Evolutionary conservation across 64 coral and sea anemone genomes (phyloP).

Genomic region (Porites australiensis): DNA sequence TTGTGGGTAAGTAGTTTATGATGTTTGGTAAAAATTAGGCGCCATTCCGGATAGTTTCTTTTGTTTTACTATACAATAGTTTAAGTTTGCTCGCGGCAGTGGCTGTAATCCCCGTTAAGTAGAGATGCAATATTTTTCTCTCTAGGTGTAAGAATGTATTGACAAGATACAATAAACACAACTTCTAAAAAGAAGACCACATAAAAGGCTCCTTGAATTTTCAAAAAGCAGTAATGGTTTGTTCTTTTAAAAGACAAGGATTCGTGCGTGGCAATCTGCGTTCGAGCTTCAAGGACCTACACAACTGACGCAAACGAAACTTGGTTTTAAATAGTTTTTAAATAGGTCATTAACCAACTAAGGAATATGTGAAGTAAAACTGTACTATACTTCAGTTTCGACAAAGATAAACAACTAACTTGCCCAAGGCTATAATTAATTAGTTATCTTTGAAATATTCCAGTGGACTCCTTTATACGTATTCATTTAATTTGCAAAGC

Average conservation of each 20-base stretch:
- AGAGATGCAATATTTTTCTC: constrained; percentile 41
- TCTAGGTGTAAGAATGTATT: constrained; percentile 37
- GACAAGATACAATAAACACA: constrained; percentile 50
- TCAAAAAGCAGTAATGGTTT: neutral
- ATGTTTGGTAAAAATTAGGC: constrained; percentile 24
- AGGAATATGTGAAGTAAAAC: constrained; percentile 8
- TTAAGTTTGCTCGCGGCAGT: constrained; percentile 13
- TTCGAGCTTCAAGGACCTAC: neutral
- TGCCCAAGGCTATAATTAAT: constrained; percentile 85
- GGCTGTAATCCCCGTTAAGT: constrained; percentile 42
- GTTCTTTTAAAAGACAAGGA: neutral
- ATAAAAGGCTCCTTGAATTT: constrained; percentile 40
- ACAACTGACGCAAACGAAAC: constrained; percentile 15
- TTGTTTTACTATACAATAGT: constrained; percentile 33
- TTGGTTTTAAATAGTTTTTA: constrained; percentile 13
- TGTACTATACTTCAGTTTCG: neutral
- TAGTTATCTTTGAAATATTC: constrained; percentile 66
- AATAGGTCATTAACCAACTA: constrained; percentile 45
- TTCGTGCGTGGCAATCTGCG: neutral
- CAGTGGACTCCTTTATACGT: constrained; percentile 68
- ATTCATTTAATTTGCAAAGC: constrained; percentile 99
- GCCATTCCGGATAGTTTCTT: constrained; percentile 42
- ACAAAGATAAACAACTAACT: constrained; percentile 68
- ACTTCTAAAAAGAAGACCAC: constrained; percentile 26
- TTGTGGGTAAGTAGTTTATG: neutral